Percentiles rank a stretch among this genome's conserved stretches.
Evolutionary conservation across 2,888 invertebrate species (phyloP).

Genomic region (Andrena camellia): DNA sequence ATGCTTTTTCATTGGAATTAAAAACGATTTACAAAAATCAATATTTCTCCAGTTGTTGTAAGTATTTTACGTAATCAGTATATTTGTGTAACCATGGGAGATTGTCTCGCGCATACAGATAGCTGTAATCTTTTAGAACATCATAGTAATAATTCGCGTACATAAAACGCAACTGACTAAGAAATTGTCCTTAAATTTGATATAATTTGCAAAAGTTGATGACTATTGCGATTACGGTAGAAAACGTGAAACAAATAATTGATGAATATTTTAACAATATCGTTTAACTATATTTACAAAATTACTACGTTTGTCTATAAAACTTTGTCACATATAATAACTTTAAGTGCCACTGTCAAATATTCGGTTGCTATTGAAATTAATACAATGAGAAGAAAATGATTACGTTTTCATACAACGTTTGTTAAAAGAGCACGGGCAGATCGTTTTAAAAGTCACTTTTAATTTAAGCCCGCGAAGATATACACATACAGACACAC

Average conservation of each 20-base stretch:
- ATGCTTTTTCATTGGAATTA: conserved; percentile 3
- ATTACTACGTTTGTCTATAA: conserved; percentile 12
- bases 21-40: neutral
- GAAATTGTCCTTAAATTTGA: conserved; percentile 18
- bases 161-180: conserved; percentile 33
- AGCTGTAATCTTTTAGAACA: conserved; percentile 12
- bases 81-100: conserved; percentile 16
- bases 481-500: no score
- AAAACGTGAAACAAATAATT: neutral
- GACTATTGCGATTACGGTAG: neutral
- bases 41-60: conserved; percentile 8
- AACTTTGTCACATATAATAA: neutral
- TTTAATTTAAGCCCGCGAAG: neutral
- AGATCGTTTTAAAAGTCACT: neutral
- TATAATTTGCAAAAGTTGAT: neutral
- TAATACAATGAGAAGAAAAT: neutral
- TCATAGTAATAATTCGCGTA: neutral
- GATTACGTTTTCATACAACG: neutral
- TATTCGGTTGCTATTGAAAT: neutral
- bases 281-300: conserved; percentile 25
- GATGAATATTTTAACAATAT: conserved; percentile 1
- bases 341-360: neutral
- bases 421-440: neutral
- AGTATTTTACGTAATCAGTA: conserved; percentile 24
- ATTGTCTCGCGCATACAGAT: conserved; percentile 1